Evolutionary conservation across 2,888 invertebrate species (phyloP).

Genomic region (Hedychridium roseum): DNA sequence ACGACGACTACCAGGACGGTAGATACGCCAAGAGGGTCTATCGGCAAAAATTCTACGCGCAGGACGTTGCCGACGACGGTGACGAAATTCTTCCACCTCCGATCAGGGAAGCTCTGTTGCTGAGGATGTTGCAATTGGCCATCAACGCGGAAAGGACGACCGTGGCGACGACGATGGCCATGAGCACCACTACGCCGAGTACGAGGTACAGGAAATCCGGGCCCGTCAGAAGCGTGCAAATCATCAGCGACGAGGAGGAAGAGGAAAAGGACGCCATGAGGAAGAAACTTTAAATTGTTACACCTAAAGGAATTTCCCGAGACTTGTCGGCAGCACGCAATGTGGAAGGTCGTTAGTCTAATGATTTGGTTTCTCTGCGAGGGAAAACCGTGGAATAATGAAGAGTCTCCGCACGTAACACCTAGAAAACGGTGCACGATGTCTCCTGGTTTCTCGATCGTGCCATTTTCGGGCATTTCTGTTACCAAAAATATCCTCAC

Average conservation of each 20-base stretch:
- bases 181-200: conserved; percentile 60
- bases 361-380: conserved; percentile 30
- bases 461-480: too few species aligned
- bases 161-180: conserved; percentile 55
- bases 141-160: conserved; percentile 69
- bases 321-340: background rate
- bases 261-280: conserved; percentile 54
- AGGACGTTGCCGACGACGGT: conserved; percentile 59
- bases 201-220: conserved; percentile 63
- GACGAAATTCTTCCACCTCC: conserved; percentile 75
- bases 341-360: conserved; percentile 22
- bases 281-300: conserved; percentile 46
- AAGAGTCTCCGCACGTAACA: too few species aligned
- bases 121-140: conserved; percentile 77
- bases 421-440: too few species aligned
- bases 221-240: conserved; percentile 77
- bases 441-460: too few species aligned
- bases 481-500: too few species aligned
- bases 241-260: conserved; percentile 72
- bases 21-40: conserved; percentile 56
- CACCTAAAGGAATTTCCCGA: background rate
- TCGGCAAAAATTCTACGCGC: conserved; percentile 54
- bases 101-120: conserved; percentile 74
- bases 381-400: too few species aligned
- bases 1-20: conserved; percentile 55